These are phyloP conservation scores for Elephantulus edwardii DNA, from an alignment of 2,113 vertebrate genomes.

Conservation along the genomic window DNA sequence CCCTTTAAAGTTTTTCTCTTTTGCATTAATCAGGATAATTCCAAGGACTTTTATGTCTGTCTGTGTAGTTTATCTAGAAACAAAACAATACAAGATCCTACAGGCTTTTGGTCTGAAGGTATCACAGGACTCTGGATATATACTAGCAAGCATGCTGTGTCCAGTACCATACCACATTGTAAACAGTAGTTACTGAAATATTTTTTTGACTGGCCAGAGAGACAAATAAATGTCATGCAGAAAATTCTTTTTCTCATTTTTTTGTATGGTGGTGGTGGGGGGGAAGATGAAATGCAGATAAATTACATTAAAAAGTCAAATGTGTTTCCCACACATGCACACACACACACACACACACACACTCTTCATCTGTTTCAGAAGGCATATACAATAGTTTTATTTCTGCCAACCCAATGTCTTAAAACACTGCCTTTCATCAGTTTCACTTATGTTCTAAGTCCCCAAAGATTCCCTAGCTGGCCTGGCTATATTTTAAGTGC, in stretches of 20 bases:
- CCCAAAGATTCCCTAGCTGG: constrained; percentile 77
- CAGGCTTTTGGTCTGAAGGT: background rate
- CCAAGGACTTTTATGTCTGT: accelerated
- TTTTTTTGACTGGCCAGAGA: background rate
- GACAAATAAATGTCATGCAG: background rate
- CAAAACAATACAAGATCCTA: background rate
- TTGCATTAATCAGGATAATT: background rate
- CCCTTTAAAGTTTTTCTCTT: background rate
- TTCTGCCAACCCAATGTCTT: constrained; percentile 80
- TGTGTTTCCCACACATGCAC: background rate
- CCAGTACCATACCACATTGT: background rate
- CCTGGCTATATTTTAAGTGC: constrained; percentile 86
- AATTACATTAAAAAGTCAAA: constrained; percentile 39
- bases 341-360: background rate
- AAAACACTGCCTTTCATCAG: constrained; percentile 81
- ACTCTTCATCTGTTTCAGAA: constrained; percentile 75
- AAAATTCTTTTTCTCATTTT: background rate
- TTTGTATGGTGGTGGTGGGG: background rate
- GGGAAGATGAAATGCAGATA: background rate
- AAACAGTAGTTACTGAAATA: background rate
- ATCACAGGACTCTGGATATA: background rate
- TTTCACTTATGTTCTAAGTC: constrained; percentile 80
- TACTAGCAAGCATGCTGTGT: background rate
- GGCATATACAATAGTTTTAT: constrained; percentile 76
- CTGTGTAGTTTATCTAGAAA: background rate